Evolutionary conservation across 1,140 invertebrate species (phyloP).

Genomic region (Agrilus planipennis): DNA sequence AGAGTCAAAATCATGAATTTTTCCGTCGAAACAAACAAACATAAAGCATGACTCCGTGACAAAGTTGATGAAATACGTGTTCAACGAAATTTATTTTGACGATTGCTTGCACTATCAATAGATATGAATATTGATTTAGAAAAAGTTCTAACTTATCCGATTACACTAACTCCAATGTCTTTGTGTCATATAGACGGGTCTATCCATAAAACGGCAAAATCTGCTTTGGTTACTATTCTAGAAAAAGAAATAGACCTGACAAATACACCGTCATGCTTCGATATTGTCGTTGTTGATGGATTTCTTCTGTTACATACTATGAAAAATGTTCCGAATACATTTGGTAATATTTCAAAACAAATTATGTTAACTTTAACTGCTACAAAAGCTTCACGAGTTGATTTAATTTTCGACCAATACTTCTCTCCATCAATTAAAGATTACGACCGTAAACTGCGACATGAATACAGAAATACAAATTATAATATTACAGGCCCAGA

Average conservation of each 20-base stretch:
- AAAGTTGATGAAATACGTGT: conserved; percentile 23
- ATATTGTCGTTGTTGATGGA: conserved; percentile 22
- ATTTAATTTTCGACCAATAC: conserved; percentile 21
- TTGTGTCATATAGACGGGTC: conserved; percentile 18
- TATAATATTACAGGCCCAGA: conserved; percentile 14
- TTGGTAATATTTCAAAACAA: conserved; percentile 9
- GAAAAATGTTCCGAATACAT: conserved; percentile 14
- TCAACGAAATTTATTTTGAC: conserved; percentile 25
- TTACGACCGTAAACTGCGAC: conserved; percentile 13
- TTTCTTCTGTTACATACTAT: conserved; percentile 18
- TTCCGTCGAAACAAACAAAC: conserved; percentile 13
- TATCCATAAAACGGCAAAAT: conserved; percentile 26
- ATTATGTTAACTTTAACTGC: conserved; percentile 8
- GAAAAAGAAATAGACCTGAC: conserved; percentile 13
- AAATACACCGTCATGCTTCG: conserved; percentile 8
- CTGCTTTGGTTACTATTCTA: conserved; percentile 13
- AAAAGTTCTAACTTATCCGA: conserved; percentile 17
- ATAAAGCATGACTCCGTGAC: conserved; percentile 13
- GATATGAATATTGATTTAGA: conserved; percentile 14
- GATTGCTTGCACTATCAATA: conserved; percentile 21
- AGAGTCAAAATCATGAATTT: conserved; percentile 16
- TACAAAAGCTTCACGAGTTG: conserved; percentile 10
- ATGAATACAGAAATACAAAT: conserved; percentile 10
- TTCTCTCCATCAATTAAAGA: conserved; percentile 17
- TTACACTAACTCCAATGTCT: conserved; percentile 20